Base-by-base conservation (phyloP, 1,140 invertebrate genomes). In the Euwallacea fornicatus region DNA sequence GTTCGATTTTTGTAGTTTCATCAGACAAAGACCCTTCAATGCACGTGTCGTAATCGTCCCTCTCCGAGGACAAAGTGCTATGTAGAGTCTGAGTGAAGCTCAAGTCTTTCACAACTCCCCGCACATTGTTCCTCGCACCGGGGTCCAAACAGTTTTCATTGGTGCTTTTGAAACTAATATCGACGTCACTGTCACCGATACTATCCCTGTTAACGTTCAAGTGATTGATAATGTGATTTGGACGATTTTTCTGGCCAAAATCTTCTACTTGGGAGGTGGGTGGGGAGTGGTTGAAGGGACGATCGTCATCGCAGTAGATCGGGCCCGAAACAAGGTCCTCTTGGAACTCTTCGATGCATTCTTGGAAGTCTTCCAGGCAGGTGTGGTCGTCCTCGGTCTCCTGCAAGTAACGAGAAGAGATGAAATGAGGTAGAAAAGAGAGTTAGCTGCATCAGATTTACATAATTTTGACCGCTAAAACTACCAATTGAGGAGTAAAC, bases 281-380 rank as follows among this genome's bases (percentile, higher is more conserved):
- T n/a, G 76, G 63, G 0, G 75, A 77, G 59, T 74, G 72, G 53
- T 77, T 79, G 63, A 78, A 79, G 0, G 73, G 75, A 7, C 71
- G 71, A 42, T 79, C 76, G 16, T 81, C 79, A 46, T 87, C 86
- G 16, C 86, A 78, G 72, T 85, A 86, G 74, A 87, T 87, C 75
- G 86, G 85, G 9, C 86, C 84, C 4, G 85, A 84, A 78, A 86
- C 84, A 53, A 87, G 70, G 54, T 85, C 85, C 75, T 87, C 86
- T n/a, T 85, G 85, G 74, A 86, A 86, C 74, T 87, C 86, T 78
- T 87, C 85, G 42, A 87, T 82, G 70, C 86, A 87, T 78, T 87
- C 85, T 74, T 87, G 86, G 68, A 86, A 87, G 16, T 86, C 86
- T 68, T 87, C 86, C 76, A 86, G 82, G 42, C 85, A 86, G 2